phyloP scores from a whole-genome alignment of 2,888 invertebrate genomes.

The Tipula unca region DNA sequence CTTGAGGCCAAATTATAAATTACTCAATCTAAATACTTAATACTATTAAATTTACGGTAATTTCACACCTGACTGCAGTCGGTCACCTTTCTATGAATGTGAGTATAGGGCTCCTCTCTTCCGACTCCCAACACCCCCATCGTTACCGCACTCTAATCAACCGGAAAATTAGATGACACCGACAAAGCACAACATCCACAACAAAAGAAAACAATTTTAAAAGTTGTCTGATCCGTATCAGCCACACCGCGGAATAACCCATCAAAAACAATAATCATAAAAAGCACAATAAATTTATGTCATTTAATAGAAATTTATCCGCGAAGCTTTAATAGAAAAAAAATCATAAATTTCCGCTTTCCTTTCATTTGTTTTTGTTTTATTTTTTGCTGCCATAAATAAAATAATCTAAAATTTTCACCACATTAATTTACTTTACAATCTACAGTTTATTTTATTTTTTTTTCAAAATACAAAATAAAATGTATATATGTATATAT shows the following conservation, averaged over 20 bases:
- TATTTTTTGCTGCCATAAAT: neutral
- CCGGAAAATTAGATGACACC: neutral
- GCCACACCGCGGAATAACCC: neutral
- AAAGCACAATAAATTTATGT: constrained; percentile 14
- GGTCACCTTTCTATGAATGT: too few species aligned
- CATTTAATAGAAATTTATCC: neutral
- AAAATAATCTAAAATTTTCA: constrained; percentile 14
- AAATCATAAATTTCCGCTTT: neutral
- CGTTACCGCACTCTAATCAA: neutral
- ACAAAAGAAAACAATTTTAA: neutral
- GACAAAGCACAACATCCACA: too few species aligned
- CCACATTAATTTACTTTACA: constrained; percentile 14
- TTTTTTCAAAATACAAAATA: neutral
- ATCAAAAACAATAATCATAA: neutral
- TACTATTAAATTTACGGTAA: too few species aligned
- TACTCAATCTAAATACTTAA: too few species aligned
- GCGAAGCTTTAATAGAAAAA: neutral
- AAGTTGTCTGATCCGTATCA: neutral
- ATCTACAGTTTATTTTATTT: neutral
- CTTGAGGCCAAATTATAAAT: too few species aligned
- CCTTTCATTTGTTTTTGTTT: neutral
- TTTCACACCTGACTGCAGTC: too few species aligned
- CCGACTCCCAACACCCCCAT: neutral
- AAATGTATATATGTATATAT: neutral
- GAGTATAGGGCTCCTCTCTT: too few species aligned